Evolutionary conservation across 2,888 invertebrate genomes (phyloP), one percentile per base, ranked within the genome.

Genomic region (Minunthozetes semirufus): DNA sequence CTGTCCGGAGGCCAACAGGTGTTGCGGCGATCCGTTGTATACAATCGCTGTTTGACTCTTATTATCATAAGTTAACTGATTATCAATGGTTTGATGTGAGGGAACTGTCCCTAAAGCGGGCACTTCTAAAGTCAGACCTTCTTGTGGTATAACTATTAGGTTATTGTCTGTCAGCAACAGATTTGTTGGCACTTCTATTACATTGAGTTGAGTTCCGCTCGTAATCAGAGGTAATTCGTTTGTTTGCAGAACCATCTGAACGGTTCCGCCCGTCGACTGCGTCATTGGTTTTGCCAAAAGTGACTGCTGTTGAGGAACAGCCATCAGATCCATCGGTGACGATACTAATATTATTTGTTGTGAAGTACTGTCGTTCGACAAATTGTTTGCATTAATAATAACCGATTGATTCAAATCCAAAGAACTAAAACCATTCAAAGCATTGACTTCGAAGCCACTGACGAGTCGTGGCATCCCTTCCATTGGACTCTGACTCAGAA

Each of bases 181-280:
- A 53, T 75, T 75, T 4, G 72, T 73, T 59, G 75, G 75, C 66
- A 75, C 75, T 72, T 71, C 46, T 1, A 75, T 59, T 0, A 72
- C 56, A 72, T 56, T 72, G 29, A 74, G n/a, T 63, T 63, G 63
- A 17, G 29, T 15, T 38, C n/a, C 63, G 38, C 38, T 66, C 63
- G 63, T 38, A n/a, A 66, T 33, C 38, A 66, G n/a, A 5, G 63
- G 63, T 66, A 66, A 33, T 8, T 68, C 42, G 2, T 38, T 42
- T 33, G 61, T 29, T 19, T 66, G 63, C 25, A 70, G n/a, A 48
- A 70, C 70, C 70, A 70, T 46, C 22, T 46, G 70, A 70, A 70
- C 48, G 22, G 46, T n/a, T n/a, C n/a, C 42, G 4, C 27, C 11
- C 59, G 59, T 19, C 33, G 38, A 11, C 33, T 29, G 48, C 22